Conservation (phyloP, 2,113 vertebrate species). For the Gasterosteus nipponicus region DNA sequence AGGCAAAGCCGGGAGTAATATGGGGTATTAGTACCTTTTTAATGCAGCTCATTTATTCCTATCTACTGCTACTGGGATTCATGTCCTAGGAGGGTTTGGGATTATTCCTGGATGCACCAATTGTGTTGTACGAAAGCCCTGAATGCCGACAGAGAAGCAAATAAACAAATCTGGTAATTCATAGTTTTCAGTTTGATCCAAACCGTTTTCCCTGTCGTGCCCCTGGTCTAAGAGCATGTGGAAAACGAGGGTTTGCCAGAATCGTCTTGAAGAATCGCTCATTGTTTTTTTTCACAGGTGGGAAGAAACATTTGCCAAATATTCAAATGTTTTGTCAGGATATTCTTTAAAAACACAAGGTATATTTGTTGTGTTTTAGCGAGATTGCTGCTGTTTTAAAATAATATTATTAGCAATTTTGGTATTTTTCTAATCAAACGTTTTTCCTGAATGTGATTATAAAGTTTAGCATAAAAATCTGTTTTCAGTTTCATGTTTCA, state of each 20-base stretch:
- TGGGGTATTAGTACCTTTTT: slow-evolving; percentile 72
- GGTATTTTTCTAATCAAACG: background rate
- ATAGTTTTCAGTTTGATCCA: background rate
- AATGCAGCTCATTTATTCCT: slow-evolving; percentile 73
- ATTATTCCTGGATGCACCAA: slow-evolving; percentile 73
- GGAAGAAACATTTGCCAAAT: background rate
- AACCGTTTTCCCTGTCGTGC: background rate
- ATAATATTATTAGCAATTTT: background rate
- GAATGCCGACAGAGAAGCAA: background rate
- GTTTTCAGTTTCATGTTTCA: background rate
- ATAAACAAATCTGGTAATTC: background rate
- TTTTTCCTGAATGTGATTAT: background rate
- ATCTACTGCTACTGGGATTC: slow-evolving; percentile 60
- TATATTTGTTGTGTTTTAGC: background rate
- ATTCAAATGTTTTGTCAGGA: background rate
- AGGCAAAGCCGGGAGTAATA: slow-evolving; percentile 65
- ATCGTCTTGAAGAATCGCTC: background rate
- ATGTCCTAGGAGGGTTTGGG: slow-evolving; percentile 68
- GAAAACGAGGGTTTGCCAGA: background rate
- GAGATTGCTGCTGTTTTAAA: background rate
- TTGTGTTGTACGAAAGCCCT: slow-evolving; percentile 41
- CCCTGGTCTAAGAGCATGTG: background rate
- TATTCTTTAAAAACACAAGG: background rate
- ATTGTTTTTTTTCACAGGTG: background rate
- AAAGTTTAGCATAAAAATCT: background rate